These are phyloP conservation scores for Serranus cabrilla DNA, from an alignment of 2,797 vertebrate species.

Conservation along the genomic window DNA sequence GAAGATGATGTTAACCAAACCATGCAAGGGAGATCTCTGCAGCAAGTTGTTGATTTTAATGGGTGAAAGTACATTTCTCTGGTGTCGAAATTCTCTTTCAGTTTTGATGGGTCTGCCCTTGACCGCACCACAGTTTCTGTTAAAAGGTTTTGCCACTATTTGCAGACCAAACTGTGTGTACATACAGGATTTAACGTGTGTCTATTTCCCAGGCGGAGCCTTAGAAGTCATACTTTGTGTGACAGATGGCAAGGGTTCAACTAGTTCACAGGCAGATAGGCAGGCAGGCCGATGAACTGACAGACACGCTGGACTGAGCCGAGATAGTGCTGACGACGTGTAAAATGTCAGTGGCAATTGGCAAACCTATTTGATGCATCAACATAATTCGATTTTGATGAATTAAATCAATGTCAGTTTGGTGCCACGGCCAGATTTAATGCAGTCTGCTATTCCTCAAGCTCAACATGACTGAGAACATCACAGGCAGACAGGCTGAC, in stretches of 20 bases:
- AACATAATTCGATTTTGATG: background rate
- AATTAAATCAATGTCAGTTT: background rate
- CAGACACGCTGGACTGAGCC: constrained; percentile 4
- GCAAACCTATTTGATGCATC: constrained; percentile 1
- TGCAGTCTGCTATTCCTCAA: background rate
- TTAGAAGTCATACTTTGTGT: constrained; percentile 31
- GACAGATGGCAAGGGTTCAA: constrained; percentile 51
- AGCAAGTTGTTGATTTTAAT: background rate
- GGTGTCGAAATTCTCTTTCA: background rate
- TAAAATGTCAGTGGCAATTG: background rate
- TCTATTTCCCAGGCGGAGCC: constrained; percentile 24
- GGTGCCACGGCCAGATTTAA: background rate
- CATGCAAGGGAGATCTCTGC: background rate
- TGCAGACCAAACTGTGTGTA: background rate
- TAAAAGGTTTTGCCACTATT: background rate
- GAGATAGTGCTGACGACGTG: constrained; percentile 52
- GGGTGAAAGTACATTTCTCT: background rate
- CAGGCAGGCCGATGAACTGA: background rate
- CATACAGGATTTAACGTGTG: background rate
- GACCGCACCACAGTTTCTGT: background rate
- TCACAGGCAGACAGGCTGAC: background rate
- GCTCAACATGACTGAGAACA: background rate
- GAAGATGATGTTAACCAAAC: background rate
- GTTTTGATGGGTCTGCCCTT: background rate
- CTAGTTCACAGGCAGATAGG: constrained; percentile 39